Conservation (phyloP, 2,797 vertebrate species). For the Malurus splendens region DNA sequence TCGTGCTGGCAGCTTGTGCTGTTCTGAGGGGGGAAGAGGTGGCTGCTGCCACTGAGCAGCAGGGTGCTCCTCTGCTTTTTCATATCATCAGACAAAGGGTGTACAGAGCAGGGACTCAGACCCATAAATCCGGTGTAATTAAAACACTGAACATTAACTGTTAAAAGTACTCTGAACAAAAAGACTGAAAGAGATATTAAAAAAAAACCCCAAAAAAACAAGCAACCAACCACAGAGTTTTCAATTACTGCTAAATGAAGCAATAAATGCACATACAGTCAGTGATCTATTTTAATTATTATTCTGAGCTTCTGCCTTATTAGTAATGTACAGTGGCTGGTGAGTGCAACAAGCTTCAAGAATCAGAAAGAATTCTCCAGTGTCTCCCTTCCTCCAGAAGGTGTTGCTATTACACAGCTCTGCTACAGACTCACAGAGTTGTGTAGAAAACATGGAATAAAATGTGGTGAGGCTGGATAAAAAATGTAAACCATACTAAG, state of each 20-base stretch:
- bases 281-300: not conserved
- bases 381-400: constrained; percentile 60
- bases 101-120: not conserved
- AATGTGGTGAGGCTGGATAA: constrained; percentile 52
- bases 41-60: not conserved
- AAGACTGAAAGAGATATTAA: not conserved
- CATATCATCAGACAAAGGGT: not conserved
- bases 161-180: not conserved
- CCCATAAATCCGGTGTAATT: not conserved
- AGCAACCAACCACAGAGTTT: not conserved
- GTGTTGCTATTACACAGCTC: constrained; percentile 65
- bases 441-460: constrained; percentile 13
- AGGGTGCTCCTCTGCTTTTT: not conserved
- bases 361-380: not conserved
- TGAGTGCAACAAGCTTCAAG: not conserved
- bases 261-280: constrained; percentile 11
- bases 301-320: not conserved
- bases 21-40: not conserved
- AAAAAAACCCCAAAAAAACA: not conserved
- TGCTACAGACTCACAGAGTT: not conserved
- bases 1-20: fast-evolving
- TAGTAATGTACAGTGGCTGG: not conserved
- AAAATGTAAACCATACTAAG: constrained; percentile 65
- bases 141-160: not conserved
- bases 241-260: not conserved